Conservation (phyloP, 2,113 vertebrate genomes). For the Phalacrocorax brasilianus region DNA sequence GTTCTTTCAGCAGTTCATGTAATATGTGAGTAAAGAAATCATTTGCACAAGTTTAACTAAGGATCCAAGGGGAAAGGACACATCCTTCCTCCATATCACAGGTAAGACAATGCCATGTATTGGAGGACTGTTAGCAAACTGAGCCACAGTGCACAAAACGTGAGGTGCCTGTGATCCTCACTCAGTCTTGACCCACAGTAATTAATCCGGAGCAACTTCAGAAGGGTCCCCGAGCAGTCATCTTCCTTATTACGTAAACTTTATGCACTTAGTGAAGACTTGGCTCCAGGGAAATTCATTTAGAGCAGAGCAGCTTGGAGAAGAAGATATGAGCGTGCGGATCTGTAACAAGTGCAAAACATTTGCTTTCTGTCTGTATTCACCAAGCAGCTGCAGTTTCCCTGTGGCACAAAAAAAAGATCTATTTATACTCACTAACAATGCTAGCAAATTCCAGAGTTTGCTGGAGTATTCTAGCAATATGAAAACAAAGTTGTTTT, state of each 20-base stretch:
- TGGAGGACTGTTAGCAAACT: neutral
- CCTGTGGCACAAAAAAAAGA: neutral
- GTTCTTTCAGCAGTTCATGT: neutral
- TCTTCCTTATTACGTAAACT: neutral
- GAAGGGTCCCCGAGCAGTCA: neutral
- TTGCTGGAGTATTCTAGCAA: neutral
- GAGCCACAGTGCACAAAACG: rapidly evolving
- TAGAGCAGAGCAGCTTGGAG: neutral
- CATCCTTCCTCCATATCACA: neutral
- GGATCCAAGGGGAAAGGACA: neutral
- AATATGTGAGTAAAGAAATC: neutral
- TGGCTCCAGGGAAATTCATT: neutral
- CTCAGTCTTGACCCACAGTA: neutral
- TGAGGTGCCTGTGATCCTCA: neutral
- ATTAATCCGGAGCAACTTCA: neutral
- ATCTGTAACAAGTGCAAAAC: neutral
- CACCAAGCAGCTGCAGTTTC: constrained; percentile 38
- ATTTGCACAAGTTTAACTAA: neutral
- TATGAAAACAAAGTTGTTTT: constrained; percentile 13
- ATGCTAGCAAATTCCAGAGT: neutral
- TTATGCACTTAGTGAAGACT: neutral
- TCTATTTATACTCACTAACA: constrained; percentile 17
- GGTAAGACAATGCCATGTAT: neutral
- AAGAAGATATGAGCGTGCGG: neutral
- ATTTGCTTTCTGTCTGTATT: constrained; percentile 30